These are phyloP conservation scores for Zaprionus taronus DNA, from an alignment of 1,140 invertebrate species.

Conservation along the genomic window DNA sequence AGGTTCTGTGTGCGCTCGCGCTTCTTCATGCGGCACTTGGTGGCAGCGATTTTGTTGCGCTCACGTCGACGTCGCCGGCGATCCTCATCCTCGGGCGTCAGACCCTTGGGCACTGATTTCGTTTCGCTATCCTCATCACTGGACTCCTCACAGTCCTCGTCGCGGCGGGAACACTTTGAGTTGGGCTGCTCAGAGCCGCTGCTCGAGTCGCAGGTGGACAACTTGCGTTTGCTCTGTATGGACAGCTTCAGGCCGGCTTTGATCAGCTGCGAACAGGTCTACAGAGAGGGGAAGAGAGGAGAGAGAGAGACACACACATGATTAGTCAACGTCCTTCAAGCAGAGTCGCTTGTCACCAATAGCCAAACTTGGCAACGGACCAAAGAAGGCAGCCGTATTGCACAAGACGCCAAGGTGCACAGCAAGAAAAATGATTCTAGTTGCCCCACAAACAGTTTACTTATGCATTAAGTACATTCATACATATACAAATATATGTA, in stretches of 20 bases:
- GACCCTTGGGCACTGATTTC: constrained; percentile 73
- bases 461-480: neutral
- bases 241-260: constrained; percentile 95
- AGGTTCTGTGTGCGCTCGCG: constrained; percentile 94
- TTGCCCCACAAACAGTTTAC: neutral
- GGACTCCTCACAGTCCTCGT: constrained; percentile 77
- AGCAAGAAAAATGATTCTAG: neutral
- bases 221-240: constrained; percentile 93
- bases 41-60: constrained; percentile 97
- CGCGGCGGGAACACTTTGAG: constrained; percentile 76
- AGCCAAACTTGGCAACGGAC: constrained; percentile 51
- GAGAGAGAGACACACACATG: constrained; percentile 17
- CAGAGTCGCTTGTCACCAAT: constrained; percentile 73
- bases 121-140: constrained; percentile 78
- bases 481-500: no score
- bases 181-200: constrained; percentile 85
- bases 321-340: constrained; percentile 49
- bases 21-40: constrained; percentile 97
- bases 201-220: constrained; percentile 87
- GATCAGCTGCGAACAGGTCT: constrained; percentile 95
- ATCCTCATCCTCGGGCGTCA: constrained; percentile 96
- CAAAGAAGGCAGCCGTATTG: constrained; percentile 60
- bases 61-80: constrained; percentile 92
- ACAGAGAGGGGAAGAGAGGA: constrained; percentile 73
- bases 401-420: constrained; percentile 38